phyloP scores from a whole-genome alignment of 1,140 invertebrate species.

The Trichogramma pretiosum region DNA sequence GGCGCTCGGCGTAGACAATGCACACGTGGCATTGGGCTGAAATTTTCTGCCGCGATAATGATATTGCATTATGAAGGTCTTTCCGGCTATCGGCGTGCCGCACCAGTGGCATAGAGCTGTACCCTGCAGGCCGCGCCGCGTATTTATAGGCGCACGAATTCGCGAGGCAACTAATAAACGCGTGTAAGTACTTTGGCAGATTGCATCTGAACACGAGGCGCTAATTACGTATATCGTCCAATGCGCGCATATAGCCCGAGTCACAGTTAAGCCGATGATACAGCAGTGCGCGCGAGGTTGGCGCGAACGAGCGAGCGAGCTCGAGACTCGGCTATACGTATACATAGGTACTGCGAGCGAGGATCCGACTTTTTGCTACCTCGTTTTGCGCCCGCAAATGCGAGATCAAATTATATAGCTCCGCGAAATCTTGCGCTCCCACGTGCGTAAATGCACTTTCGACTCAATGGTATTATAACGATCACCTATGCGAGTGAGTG shows the following conservation, averaged over 20 bases:
- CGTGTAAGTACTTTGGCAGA: conserved; percentile 21
- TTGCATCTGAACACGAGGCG: conserved; percentile 43
- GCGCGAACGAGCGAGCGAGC: background rate
- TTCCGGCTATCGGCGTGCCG: conserved; percentile 41
- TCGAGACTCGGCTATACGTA: conserved; percentile 12
- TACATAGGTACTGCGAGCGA: background rate
- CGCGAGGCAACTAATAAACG: background rate
- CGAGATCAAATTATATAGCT: conserved; percentile 17
- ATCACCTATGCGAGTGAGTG: no score
- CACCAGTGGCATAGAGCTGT: conserved; percentile 19
- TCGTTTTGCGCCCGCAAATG: conserved; percentile 15
- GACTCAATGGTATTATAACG: no score
- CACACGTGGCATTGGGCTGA: no score
- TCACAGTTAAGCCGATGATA: no score
- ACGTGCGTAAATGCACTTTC: no score
- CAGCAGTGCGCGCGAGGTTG: conserved; percentile 24
- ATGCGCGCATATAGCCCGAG: no score
- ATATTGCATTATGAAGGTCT: conserved; percentile 40
- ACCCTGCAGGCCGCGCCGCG: conserved; percentile 25
- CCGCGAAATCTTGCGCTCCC: no score
- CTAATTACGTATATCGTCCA: conserved; percentile 45
- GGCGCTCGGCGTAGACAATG: conserved; percentile 7
- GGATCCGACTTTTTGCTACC: background rate
- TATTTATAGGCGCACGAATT: no score
- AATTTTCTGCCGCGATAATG: conserved; percentile 45